phyloP scores from a whole-genome alignment of 2,888 invertebrate species.

The Cheilosia pagana region DNA sequence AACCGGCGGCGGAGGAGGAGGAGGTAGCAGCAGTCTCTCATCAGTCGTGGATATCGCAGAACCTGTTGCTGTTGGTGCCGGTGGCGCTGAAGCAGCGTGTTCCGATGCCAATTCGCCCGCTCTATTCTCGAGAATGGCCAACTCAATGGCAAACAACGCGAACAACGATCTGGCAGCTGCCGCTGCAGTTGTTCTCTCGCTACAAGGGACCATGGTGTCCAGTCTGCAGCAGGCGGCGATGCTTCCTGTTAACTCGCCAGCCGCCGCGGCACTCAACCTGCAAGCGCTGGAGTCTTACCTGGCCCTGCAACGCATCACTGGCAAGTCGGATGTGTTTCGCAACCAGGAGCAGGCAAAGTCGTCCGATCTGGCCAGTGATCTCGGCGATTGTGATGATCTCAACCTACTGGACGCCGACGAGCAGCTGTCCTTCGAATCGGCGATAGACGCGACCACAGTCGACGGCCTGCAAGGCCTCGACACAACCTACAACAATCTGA shows the following conservation, averaged over 20 bases:
- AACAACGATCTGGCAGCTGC: conserved; percentile 85
- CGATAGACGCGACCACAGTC: conserved; percentile 83
- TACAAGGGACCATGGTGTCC: conserved; percentile 93
- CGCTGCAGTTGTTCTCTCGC: conserved; percentile 90
- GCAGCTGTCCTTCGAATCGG: conserved; percentile 86
- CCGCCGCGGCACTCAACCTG: conserved; percentile 92
- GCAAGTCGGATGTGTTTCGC: conserved; percentile 88
- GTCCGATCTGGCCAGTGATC: conserved; percentile 83
- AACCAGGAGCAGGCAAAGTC: conserved; percentile 84
- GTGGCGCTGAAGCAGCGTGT: conserved; percentile 65
- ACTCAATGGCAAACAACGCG: conserved; percentile 78
- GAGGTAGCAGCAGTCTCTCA: conserved; percentile 56
- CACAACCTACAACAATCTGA: conserved; percentile 88
- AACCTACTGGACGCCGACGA: conserved; percentile 89
- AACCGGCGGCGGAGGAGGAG: conserved; percentile 19
- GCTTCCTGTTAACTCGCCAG: conserved; percentile 91
- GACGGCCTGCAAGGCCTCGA: conserved; percentile 83
- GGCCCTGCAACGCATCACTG: conserved; percentile 91
- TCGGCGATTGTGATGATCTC: conserved; percentile 90
- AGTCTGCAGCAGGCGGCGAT: conserved; percentile 93
- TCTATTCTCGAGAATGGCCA: conserved; percentile 53
- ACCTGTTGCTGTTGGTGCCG: conserved; percentile 65
- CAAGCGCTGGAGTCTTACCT: conserved; percentile 94
- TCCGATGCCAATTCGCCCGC: conserved; percentile 59
- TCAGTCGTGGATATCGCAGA: conserved; percentile 69